Base-by-base conservation (phyloP, 2,888 invertebrate genomes). In the Apocheima hispidaria region DNA sequence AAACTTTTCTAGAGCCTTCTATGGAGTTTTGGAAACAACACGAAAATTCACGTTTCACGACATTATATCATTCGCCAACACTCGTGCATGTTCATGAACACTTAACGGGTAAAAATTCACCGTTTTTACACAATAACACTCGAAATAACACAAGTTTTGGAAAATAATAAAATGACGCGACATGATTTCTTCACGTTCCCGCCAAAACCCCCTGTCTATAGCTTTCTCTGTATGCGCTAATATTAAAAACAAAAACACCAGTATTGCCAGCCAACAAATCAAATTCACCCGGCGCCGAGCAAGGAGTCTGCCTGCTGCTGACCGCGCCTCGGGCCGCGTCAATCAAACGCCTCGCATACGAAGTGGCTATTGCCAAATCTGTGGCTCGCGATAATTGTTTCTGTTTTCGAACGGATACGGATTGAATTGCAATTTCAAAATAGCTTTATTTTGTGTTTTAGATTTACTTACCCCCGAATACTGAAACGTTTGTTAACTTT, bases 261-360 rank as follows among this genome's bases (percentile, higher is more conserved):
- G 44, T 51, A 43, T 21, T 57, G 57, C 65, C 56, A 63, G 57
- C 48, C 28, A 52, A 63, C 55, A 56, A 60, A 60, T 50, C 43
- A 50, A 38, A 38, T 38, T 44, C 21, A 6, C 54, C 44, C 33
- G 30, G 33, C 38, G 38, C 38, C 14, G 23, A 54, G 36, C 52
- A 57, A 57, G 48, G 48, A 57, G 46, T 10, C 40, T 14, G 43
- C 44, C 55, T 69, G 71, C 51, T 52, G 38, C 56, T 63, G 73
- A 73, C 69, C 72, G 69, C 67, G 71, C 75, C 71, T 53, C 69
- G 66, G 70, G 75, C 72, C 46, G 49, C 63, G 70, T 74, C 74
- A 70, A 68, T 74, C 74, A 75, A 44, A 44, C 54, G 54, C 51
- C 56, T 44, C 33, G 36, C 7, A 28, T 30, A 5, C 12, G 9